Evolutionary conservation across 1,140 invertebrate genomes (phyloP).

Genomic region (Leptopilina boulardi): DNA sequence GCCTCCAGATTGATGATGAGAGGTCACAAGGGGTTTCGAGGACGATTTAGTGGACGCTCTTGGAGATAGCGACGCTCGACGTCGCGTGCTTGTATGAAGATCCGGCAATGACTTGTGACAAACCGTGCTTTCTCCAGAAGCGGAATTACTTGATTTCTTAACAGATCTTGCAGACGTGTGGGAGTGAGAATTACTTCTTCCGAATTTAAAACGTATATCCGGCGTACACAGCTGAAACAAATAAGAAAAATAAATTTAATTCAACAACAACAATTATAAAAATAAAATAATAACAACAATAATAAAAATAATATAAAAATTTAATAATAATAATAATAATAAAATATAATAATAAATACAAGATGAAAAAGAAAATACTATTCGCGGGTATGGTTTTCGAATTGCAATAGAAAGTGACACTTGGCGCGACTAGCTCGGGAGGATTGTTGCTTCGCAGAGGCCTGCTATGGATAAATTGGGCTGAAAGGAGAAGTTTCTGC

Average conservation of each 20-base stretch:
- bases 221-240: constrained; percentile 58
- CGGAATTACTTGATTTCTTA: constrained; percentile 66
- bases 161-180: constrained; percentile 74
- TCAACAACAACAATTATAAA: not conserved
- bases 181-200: constrained; percentile 82
- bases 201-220: constrained; percentile 72
- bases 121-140: constrained; percentile 68
- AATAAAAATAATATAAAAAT: not conserved
- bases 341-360: not conserved
- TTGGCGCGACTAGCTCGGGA: not conserved
- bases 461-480: not conserved
- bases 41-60: constrained; percentile 70
- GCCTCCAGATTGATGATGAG: constrained; percentile 62
- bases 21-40: constrained; percentile 58
- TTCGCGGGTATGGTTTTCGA: too few species aligned
- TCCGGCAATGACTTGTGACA: constrained; percentile 91
- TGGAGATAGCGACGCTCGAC: constrained; percentile 75
- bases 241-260: constrained; percentile 29
- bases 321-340: not conserved
- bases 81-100: constrained; percentile 82
- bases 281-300: too few species aligned
- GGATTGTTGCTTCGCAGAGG: not conserved
- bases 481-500: not conserved
- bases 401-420: not conserved
- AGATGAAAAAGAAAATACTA: not conserved